phyloP scores from a whole-genome alignment of 2,797 vertebrate genomes.

The Mus spretus region DNA sequence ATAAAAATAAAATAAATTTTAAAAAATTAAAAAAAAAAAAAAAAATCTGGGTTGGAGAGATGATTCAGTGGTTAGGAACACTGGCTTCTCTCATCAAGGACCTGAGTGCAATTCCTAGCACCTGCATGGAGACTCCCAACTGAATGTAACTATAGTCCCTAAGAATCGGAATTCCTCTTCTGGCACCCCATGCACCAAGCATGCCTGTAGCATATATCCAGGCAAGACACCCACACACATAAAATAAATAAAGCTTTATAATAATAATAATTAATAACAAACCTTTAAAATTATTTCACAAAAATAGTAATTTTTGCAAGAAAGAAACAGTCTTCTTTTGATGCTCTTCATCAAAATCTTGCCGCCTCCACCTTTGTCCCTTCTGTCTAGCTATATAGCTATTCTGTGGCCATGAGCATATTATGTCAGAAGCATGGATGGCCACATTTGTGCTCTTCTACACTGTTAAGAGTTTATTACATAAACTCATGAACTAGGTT shows the following conservation, averaged over 20 bases:
- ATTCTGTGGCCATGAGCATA: background rate
- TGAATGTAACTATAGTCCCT: background rate
- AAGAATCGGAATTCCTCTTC: background rate
- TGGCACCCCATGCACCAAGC: background rate
- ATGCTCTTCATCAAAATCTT: background rate
- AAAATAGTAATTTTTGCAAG: background rate
- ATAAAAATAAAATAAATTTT: too few species aligned
- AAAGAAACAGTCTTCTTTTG: background rate
- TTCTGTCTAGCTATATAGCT: background rate
- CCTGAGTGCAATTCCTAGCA: background rate
- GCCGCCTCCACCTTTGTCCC: background rate
- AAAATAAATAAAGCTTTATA: background rate
- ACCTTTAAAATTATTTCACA: background rate
- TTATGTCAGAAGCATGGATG: background rate
- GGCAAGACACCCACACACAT: background rate
- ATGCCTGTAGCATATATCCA: background rate
- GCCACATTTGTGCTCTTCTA: background rate
- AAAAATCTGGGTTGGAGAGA: background rate
- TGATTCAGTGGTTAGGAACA: background rate
- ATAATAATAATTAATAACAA: background rate
- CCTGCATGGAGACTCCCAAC: background rate
- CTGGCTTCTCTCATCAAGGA: background rate
- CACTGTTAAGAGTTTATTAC: background rate
- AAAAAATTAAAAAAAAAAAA: too few species aligned
- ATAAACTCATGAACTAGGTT: background rate